Base-by-base conservation (phyloP, 2,888 invertebrate species). In the Macropis europaea region DNA sequence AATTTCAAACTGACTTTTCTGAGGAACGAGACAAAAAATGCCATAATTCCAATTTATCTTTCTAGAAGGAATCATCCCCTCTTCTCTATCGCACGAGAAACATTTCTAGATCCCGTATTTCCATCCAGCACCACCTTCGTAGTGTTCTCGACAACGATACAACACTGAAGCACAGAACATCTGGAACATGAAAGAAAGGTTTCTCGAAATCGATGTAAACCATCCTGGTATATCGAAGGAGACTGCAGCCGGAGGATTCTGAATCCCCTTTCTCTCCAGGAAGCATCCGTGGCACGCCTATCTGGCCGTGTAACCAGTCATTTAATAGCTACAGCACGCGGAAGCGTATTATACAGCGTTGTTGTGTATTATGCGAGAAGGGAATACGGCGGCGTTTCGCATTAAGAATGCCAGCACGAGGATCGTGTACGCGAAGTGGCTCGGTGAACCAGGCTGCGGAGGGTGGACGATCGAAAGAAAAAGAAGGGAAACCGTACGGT, bases 241-340 rank as follows among this genome's bases (percentile, higher is more conserved):
- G n/a, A n/a, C n/a, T n/a, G n/a, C n/a, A n/a, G n/a, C n/a, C n/a
- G 30, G 63, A 42, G 53, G 54, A 54, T 54, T 38, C 9, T 32
- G 38, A 19, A 17, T 26, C 45, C 38, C 11, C 40, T 42, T 50
- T 54, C 45, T 52, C 48, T 60, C 56, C 77, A 67, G 77, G 79
- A 82, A 79, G 79, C 50, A 50, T 52, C 53, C 62, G 28, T 26
- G 78, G 76, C 79, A 79, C 83, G 82, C 81, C 82, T 84, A 80
- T 81, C 79, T 76, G 52, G 30, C 61, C 83, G 53, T 83, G 83
- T 83, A 85, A 80, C 84, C 81, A 63, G 81, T 83, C 85, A 79
- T 84, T 83, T 84, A 84, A 86, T 84, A 83, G 84, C 84, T 76
- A 83, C 83, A 63, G 77, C 79, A 84, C 79, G 81, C 85, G 85